Base-by-base conservation (phyloP, 2,888 invertebrate species). In the Rambutsinella grinnellia region DNA sequence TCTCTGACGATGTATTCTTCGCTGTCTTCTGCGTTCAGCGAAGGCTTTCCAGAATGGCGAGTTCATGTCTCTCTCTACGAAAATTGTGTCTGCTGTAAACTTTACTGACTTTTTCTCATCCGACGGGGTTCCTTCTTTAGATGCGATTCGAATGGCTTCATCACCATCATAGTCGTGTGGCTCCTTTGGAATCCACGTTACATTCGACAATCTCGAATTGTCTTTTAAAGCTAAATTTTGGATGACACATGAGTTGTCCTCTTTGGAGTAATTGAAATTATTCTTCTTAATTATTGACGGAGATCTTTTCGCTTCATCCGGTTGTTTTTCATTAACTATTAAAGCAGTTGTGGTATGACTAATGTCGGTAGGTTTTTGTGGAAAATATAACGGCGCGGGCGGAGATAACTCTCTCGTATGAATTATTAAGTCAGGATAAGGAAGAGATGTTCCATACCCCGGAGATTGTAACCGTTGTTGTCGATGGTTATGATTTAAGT, bases 31-130 rank as follows among this genome's bases (percentile, higher is more conserved):
- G 8, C 78, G 76, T 19, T 76, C 68, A 17, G 69, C 21, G 53
- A 80, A 76, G 10, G 76, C 78, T 49, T 36, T 69, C 80, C 81
- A 80, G 51, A 80, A 81, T 13, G 69, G 77, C 5, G 79, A 77
- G 17, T 80, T 58, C 58, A 77, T 78, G 66, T 82, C 74, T 19
- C 81, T 53, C 49, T 83, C 83, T 21, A 71, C 51, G 49, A 81
- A 83, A 6, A 77, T 27, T 0, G 83, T 83, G 3, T 79, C 79
- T 1, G 76, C 56, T 1, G 76, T 62, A 53, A 83, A 83, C 8
- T 47, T 68, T 0, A 83, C 82, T 1, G 68, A 24, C 63, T 79
- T 81, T 46, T 67, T 67, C 3, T 27, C 61, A 8, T 58, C 72
- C 0, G 24, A 17, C 1, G 72, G 28, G 2, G 10, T n/a, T 28